Evolutionary conservation across 1,140 invertebrate genomes (phyloP).

Genomic region (Aradophagus sp.): DNA sequence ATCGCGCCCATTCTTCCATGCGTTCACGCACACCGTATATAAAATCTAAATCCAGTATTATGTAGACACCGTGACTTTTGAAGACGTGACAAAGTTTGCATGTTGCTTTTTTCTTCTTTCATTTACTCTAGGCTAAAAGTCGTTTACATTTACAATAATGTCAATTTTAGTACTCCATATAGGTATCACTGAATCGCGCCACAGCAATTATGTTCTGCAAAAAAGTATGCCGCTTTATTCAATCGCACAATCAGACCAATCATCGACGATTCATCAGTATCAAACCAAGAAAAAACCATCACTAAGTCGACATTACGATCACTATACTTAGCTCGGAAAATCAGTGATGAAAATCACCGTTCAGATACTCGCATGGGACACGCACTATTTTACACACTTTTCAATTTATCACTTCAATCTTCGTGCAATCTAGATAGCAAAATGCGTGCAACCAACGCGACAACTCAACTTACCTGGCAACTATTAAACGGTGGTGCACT

Average conservation of each 20-base stretch:
- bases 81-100: conserved; percentile 62
- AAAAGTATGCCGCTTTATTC: conserved; percentile 21
- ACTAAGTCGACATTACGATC: conserved; percentile 50
- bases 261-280: conserved; percentile 38
- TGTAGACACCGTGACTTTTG: conserved; percentile 66
- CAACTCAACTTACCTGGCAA: conserved; percentile 13
- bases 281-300: conserved; percentile 30
- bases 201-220: conserved; percentile 29
- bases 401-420: conserved; percentile 16
- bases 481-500: not conserved
- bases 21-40: conserved; percentile 56
- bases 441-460: conserved; percentile 12
- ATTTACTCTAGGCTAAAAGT: conserved; percentile 60
- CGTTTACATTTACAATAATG: conserved; percentile 58
- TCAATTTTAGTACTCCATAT: conserved; percentile 58
- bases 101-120: conserved; percentile 23
- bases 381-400: conserved; percentile 1
- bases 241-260: conserved; percentile 29
- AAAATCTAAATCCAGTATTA: conserved; percentile 67
- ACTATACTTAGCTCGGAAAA: conserved; percentile 39
- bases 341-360: conserved; percentile 45
- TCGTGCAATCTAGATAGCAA: conserved; percentile 38
- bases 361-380: conserved; percentile 2
- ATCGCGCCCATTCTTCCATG: conserved; percentile 48
- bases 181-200: conserved; percentile 53